A percentile compares a stretch with the other conserved stretches of the same genome.
Conservation (phyloP, 1,140 invertebrate genomes). For the Fopius arisanus region DNA sequence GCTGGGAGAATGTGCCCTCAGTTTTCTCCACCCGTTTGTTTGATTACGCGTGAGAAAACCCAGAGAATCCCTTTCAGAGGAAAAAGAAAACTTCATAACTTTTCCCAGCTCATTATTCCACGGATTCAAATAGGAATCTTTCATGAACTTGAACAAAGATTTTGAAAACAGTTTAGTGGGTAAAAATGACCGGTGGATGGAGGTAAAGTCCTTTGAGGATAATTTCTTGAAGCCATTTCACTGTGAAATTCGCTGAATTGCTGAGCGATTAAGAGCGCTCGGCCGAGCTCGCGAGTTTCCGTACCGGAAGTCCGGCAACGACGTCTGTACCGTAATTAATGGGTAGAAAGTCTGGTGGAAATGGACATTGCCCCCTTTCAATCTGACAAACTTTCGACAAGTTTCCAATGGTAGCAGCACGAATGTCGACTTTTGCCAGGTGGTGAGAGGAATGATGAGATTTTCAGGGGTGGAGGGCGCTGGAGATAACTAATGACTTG, state of each 20-base stretch:
- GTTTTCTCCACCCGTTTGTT: not conserved
- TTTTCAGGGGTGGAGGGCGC: not conserved
- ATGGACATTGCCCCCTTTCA: slow-evolving; percentile 2
- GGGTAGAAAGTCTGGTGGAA: slow-evolving; percentile 17
- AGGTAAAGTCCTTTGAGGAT: not conserved
- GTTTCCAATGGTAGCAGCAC: not conserved
- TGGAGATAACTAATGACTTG: not conserved
- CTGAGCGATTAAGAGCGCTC: slow-evolving; percentile 16
- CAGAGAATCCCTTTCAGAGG: not conserved
- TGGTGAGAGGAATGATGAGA: not conserved
- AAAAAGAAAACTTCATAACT: not conserved
- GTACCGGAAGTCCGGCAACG: slow-evolving; percentile 8
- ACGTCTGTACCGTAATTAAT: slow-evolving; percentile 24
- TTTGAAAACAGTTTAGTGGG: not conserved
- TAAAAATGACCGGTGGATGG: not conserved
- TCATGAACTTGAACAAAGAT: not conserved
- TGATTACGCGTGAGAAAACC: not conserved
- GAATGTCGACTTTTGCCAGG: not conserved
- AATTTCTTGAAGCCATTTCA: slow-evolving; percentile 1
- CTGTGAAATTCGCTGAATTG: not conserved
- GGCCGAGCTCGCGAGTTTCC: slow-evolving; percentile 7
- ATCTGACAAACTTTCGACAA: slow-evolving; percentile 12
- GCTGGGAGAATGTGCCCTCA: not conserved
- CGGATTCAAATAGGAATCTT: not conserved
- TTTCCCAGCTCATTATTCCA: not conserved